Conservation (phyloP, 2,888 invertebrate species). For the Atherix ibis region DNA sequence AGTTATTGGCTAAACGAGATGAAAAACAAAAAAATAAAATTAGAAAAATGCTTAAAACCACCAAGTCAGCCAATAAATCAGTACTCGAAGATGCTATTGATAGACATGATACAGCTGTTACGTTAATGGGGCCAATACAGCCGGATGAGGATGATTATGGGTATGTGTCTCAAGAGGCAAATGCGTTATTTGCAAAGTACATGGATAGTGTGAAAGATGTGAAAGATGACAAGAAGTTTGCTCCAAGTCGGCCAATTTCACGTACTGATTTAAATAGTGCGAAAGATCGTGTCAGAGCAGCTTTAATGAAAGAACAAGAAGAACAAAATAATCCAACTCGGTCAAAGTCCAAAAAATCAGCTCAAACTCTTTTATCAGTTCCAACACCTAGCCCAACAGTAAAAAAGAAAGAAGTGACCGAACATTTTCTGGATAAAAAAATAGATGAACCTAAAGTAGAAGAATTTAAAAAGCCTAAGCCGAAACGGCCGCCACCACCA, state of each 20-base stretch:
- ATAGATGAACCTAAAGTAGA: slow-evolving; percentile 24
- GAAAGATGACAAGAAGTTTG: slow-evolving; percentile 57
- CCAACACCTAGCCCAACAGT: not conserved
- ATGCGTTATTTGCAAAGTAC: slow-evolving; percentile 66
- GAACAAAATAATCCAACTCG: slow-evolving; percentile 47
- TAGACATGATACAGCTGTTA: slow-evolving; percentile 57
- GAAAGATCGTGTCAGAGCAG: slow-evolving; percentile 61
- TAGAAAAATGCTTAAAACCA: slow-evolving; percentile 65
- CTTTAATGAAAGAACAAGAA: slow-evolving; percentile 51
- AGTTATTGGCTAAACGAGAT: slow-evolving; percentile 48
- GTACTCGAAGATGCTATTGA: slow-evolving; percentile 70
- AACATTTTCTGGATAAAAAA: slow-evolving; percentile 6
- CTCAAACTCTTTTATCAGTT: not conserved
- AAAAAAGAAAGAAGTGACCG: slow-evolving; percentile 6
- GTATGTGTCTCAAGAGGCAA: slow-evolving; percentile 70
- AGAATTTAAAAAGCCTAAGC: slow-evolving; percentile 37
- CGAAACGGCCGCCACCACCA: slow-evolving; percentile 39
- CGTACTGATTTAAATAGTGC: slow-evolving; percentile 36
- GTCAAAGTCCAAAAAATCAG: slow-evolving; percentile 2
- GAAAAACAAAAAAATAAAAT: slow-evolving; percentile 59
- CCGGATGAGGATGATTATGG: slow-evolving; percentile 87
- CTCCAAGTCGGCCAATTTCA: slow-evolving; percentile 32
- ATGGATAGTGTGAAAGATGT: slow-evolving; percentile 66
- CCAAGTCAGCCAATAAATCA: slow-evolving; percentile 78
- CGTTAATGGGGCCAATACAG: slow-evolving; percentile 56